Conservation (phyloP, 2,888 invertebrate genomes). For the Apamea anceps region DNA sequence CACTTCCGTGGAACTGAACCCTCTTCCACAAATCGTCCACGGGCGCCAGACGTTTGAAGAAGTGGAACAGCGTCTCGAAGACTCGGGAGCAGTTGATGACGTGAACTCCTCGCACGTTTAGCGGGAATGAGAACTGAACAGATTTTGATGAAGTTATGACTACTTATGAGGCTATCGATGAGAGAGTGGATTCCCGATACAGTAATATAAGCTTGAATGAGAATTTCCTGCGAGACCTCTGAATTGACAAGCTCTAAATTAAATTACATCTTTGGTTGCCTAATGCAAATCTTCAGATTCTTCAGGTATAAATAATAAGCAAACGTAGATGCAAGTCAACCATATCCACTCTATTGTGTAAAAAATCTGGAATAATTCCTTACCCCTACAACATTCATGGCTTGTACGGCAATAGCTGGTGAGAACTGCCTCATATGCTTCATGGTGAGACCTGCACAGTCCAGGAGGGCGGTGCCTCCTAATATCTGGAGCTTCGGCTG, state of each 20-base stretch:
- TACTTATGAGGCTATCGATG: neutral
- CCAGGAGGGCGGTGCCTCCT: conserved; percentile 93
- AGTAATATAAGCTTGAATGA: neutral
- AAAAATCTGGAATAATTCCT: conserved; percentile 63
- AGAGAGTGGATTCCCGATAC: neutral
- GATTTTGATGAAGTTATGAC: conserved; percentile 30
- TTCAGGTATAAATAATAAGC: neutral
- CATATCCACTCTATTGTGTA: neutral
- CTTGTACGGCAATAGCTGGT: conserved; percentile 91
- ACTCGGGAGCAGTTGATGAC: conserved; percentile 94
- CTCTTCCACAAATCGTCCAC: conserved; percentile 90
- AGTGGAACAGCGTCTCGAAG: conserved; percentile 93
- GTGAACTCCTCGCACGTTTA: conserved; percentile 93
- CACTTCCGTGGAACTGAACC: conserved; percentile 84
- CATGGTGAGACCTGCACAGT: conserved; percentile 92
- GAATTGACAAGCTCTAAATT: neutral
- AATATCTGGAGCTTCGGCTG: conserved; percentile 94
- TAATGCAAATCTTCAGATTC: neutral
- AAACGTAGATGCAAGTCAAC: no score
- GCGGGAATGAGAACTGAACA: conserved; percentile 92
- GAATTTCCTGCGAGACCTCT: neutral
- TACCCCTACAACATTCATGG: conserved; percentile 93
- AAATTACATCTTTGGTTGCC: neutral
- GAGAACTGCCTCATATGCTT: conserved; percentile 93
- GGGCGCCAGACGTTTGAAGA: conserved; percentile 93